Conservation (phyloP, 1,140 invertebrate species). For the Saccostrea cuccullata region DNA sequence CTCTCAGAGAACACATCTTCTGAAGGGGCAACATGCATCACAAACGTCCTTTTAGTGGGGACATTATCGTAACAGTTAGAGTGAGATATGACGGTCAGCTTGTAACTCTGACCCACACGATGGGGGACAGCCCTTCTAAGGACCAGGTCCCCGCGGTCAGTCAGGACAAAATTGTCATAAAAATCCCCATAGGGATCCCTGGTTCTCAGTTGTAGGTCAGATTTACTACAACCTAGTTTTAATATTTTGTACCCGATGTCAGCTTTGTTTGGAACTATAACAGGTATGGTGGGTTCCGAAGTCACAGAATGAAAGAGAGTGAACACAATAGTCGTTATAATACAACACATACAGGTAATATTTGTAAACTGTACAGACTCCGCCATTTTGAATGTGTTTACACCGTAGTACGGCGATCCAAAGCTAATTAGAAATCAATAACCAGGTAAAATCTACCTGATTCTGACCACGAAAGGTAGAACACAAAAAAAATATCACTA, state of each 20-base stretch:
- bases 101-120: not conserved
- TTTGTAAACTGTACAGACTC: slow-evolving; percentile 23
- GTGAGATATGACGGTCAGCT: slow-evolving; percentile 1
- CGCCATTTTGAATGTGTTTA: slow-evolving; percentile 37
- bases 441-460: slow-evolving; percentile 15
- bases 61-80: not conserved
- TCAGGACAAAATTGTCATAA: slow-evolving; percentile 29
- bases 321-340: not conserved
- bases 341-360: not conserved
- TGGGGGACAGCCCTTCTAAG: not conserved
- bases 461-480: not conserved
- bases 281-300: not conserved
- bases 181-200: not conserved
- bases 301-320: not conserved
- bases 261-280: not conserved
- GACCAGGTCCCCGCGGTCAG: not conserved
- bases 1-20: not conserved
- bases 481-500: not conserved
- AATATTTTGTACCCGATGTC: not conserved
- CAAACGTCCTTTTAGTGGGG: slow-evolving; percentile 17
- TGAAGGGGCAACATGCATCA: not conserved
- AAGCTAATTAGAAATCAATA: slow-evolving; percentile 18
- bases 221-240: slow-evolving; percentile 10
- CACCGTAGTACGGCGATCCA: not conserved
- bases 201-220: slow-evolving; percentile 18